phyloP scores from a whole-genome alignment of 2,113 vertebrate species.

The Charina bottae region DNA sequence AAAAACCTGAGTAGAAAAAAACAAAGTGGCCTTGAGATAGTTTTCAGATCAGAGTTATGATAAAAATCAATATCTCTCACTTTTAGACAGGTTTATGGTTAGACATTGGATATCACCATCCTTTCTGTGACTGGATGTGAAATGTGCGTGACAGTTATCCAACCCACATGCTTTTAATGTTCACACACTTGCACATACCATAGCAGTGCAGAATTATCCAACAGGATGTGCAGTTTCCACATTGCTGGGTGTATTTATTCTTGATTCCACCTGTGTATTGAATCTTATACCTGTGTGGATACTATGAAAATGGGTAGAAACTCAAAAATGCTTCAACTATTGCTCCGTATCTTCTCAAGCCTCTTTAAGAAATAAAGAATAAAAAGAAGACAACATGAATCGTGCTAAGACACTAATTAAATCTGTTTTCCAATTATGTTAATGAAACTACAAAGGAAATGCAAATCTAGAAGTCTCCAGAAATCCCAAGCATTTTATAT shows the following conservation, averaged over 20 bases:
- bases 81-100: background rate
- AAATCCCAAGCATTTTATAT: constrained; percentile 51
- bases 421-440: constrained; percentile 69
- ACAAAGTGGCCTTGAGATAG: background rate
- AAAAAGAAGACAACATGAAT: constrained; percentile 39
- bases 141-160: background rate
- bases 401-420: constrained; percentile 67
- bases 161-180: background rate
- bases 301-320: constrained; percentile 10
- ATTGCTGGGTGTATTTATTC: background rate
- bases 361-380: constrained; percentile 47
- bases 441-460: constrained; percentile 74
- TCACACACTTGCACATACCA: background rate
- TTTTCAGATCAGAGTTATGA: background rate
- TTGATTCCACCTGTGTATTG: background rate
- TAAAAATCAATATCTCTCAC: background rate
- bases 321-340: constrained; percentile 36
- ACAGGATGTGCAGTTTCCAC: background rate
- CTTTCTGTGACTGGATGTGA: background rate
- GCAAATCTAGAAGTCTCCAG: constrained; percentile 69
- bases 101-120: background rate
- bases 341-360: background rate
- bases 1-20: background rate
- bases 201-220: too few relatives aligned
- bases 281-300: background rate